Evolutionary conservation across 2,797 vertebrate genomes (phyloP).

Genomic region (Delichon dasypus): DNA sequence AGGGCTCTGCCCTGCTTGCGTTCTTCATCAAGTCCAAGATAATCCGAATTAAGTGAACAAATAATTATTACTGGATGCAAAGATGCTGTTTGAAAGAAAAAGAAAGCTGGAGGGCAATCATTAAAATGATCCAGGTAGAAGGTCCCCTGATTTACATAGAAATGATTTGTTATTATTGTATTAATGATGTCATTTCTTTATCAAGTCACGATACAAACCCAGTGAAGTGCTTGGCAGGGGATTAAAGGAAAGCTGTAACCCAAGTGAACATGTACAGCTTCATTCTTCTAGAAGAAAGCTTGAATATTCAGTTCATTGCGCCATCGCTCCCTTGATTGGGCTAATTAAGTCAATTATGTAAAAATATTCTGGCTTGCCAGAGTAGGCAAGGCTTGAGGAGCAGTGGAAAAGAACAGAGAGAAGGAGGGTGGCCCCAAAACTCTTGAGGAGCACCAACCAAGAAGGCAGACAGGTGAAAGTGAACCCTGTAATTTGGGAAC

Average conservation of each 20-base stretch:
- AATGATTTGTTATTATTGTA: neutral
- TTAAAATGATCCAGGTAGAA: neutral
- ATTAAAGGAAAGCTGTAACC: slow-evolving; percentile 3
- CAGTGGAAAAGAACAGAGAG: slow-evolving; percentile 2
- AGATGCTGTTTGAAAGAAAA: neutral
- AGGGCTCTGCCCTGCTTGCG: neutral
- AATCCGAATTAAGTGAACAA: neutral
- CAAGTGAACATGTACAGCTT: neutral
- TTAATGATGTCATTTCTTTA: slow-evolving; percentile 34
- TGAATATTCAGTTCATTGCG: neutral
- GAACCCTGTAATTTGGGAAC: neutral
- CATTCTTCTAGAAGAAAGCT: neutral
- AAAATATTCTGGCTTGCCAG: neutral
- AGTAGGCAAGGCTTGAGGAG: neutral
- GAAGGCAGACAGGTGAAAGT: neutral
- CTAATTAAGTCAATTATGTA: slow-evolving; percentile 31
- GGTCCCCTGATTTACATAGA: neutral
- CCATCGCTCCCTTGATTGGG: neutral
- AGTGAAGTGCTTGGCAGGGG: slow-evolving; percentile 18
- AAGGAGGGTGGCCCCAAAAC: neutral
- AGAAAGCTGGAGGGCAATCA: neutral
- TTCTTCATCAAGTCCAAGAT: neutral
- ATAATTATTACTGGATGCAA: neutral
- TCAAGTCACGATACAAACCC: neutral
- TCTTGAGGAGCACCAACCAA: neutral